These are phyloP conservation scores for Aepyceros melampus DNA, from an alignment of 2,113 vertebrate genomes.

Conservation along the genomic window DNA sequence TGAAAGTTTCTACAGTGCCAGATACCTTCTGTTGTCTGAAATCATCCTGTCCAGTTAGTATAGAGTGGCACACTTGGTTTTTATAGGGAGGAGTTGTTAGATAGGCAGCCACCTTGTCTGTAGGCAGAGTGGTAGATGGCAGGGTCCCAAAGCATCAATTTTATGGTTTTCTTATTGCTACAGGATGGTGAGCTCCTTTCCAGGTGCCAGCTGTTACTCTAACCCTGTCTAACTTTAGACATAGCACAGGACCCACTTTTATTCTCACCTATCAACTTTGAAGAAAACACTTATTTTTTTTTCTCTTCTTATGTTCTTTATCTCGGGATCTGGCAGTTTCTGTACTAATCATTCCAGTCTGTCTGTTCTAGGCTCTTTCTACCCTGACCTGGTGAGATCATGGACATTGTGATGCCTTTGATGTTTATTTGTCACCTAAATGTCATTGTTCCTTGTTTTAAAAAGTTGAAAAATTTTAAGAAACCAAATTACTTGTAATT, in stretches of 20 bases:
- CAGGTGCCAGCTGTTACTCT: background rate
- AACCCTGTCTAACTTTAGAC: background rate
- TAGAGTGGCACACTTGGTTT: background rate
- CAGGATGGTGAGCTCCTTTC: background rate
- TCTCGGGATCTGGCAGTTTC: background rate
- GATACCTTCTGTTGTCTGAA: background rate
- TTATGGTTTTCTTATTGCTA: background rate
- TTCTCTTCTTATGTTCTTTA: background rate
- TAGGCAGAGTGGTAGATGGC: background rate
- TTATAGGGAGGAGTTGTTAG: background rate
- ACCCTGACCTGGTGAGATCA: background rate
- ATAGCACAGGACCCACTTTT: background rate
- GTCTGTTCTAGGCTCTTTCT: background rate
- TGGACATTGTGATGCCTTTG: background rate
- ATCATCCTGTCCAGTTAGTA: background rate
- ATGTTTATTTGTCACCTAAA: background rate
- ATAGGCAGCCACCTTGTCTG: background rate
- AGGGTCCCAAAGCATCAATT: background rate
- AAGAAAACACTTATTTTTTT: background rate
- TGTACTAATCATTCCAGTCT: background rate
- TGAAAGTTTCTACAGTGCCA: background rate
- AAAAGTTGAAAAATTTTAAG: slow-evolving; percentile 14
- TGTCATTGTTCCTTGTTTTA: slow-evolving; percentile 30
- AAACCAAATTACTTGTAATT: slow-evolving; percentile 18
- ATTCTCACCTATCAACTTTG: background rate